These are phyloP conservation scores for Elmis aenea DNA, from an alignment of 2,888 invertebrate genomes.

Conservation along the genomic window DNA sequence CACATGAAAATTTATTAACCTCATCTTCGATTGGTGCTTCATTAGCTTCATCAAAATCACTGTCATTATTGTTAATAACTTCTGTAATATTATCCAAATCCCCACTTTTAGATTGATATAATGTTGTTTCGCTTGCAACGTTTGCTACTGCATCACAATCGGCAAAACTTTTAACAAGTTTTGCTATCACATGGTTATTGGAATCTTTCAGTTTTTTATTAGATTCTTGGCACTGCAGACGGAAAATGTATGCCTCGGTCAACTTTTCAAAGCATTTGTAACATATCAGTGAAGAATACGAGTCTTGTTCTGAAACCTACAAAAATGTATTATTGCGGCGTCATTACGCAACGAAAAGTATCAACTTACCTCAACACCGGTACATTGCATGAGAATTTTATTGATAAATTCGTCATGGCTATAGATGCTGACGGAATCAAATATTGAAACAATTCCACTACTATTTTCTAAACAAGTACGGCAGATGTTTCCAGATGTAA, in stretches of 20 bases:
- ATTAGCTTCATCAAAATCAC: not conserved
- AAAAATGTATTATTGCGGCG: slow-evolving; percentile 3
- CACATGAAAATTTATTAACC: slow-evolving; percentile 18
- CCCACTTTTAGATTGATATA: not conserved
- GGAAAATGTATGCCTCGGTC: slow-evolving; percentile 28
- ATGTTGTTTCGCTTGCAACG: not conserved
- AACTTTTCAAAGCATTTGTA: slow-evolving; percentile 29
- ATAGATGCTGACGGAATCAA: slow-evolving; percentile 21
- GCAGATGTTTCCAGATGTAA: slow-evolving; percentile 26
- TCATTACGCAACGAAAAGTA: slow-evolving; percentile 5
- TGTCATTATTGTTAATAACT: not conserved
- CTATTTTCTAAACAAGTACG: slow-evolving; percentile 27
- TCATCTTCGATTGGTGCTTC: slow-evolving; percentile 3
- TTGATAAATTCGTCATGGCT: slow-evolving; percentile 22
- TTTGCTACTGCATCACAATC: not conserved
- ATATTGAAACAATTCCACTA: slow-evolving; percentile 24
- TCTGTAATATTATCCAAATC: not conserved
- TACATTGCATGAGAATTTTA: slow-evolving; percentile 27
- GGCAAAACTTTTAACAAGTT: no score
- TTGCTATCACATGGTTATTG: not conserved
- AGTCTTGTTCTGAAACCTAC: slow-evolving; percentile 28
- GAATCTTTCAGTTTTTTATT: slow-evolving; percentile 21
- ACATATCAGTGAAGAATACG: slow-evolving; percentile 31
- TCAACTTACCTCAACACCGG: slow-evolving; percentile 26
- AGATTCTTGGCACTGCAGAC: slow-evolving; percentile 29